phyloP scores from a whole-genome alignment of 2,113 vertebrate species.

The Hypanus sabinus region DNA sequence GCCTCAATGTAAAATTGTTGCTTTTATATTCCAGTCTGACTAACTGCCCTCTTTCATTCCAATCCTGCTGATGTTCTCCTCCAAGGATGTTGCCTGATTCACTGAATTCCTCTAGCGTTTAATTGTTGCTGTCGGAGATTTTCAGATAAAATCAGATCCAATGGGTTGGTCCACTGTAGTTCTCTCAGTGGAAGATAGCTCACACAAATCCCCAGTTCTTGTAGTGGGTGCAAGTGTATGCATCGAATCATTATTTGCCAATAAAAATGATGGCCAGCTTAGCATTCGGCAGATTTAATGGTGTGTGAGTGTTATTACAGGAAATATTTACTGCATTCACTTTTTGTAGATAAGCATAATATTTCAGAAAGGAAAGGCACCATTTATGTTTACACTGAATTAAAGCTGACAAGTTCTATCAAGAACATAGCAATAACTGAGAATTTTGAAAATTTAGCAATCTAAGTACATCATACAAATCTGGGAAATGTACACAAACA shows the following conservation, averaged over 20 bases:
- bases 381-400: neutral
- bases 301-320: neutral
- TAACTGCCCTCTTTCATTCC: too few species aligned
- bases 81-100: too few species aligned
- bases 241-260: neutral
- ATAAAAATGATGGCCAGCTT: neutral
- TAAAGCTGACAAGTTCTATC: neutral
- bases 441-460: too few species aligned
- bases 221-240: too few species aligned
- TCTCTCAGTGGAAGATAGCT: neutral
- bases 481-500: too few species aligned
- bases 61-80: too few species aligned
- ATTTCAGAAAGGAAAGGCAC: neutral
- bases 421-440: too few species aligned
- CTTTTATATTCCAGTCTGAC: too few species aligned
- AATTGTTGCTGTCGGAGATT: neutral
- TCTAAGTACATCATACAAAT: too few species aligned
- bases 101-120: too few species aligned
- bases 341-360: neutral
- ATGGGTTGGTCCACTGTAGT: neutral
- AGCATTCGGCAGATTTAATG: neutral
- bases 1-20: too few species aligned
- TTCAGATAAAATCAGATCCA: neutral
- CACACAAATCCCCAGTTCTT: neutral
- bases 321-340: neutral